Evolutionary conservation across 2,113 vertebrate species (phyloP), one percentile per base, ranked within the genome.

Genomic region (Xyrauchen texanus): DNA sequence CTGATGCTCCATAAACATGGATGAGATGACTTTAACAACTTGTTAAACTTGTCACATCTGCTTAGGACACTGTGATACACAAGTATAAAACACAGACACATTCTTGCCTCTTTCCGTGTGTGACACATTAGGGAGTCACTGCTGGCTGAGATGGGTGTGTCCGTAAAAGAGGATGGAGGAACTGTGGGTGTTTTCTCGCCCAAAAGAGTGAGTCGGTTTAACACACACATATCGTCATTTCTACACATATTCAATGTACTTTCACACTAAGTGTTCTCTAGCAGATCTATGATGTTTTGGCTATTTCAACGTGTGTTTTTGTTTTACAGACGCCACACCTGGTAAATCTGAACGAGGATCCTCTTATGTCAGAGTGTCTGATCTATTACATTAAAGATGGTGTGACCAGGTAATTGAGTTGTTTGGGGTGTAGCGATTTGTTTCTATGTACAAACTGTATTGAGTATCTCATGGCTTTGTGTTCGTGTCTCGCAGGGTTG

Each of bases 171-270:
- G 69, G 96, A 97, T 0, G 96, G 95, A 3, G 96, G 95, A 72
- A 97, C 96, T 0, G 91, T 97, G 21, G 95, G 96, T 0, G 96
- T 97, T 78, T 97, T 97, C 88, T 96, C 96, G 53, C 96, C 95
- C 0, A 97, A 96, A 90, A 94, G 94, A 87, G 96, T 96, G 71
- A 88, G 90, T 80, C n/a, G 15, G 11, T 57, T 6, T 13, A 0
- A 13, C 53, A 8, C 8, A 49, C 12, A 57, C 53, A 57, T 34
- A 34, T 3, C 21, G 21, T 34, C 21, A 34, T 34, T 34, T 34
- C 21, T 34, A 34, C 21, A 34, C 21, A 34, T 34, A 34, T 34
- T 34, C 21, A 34, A 34, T 34, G 21, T 34, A 1, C 21, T 34
- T 34, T 4, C 11, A 57, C 47, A 53, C 7, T 0, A 5, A 13